Conservation (phyloP, 2,888 invertebrate species). For the Cylloceria caligata region DNA sequence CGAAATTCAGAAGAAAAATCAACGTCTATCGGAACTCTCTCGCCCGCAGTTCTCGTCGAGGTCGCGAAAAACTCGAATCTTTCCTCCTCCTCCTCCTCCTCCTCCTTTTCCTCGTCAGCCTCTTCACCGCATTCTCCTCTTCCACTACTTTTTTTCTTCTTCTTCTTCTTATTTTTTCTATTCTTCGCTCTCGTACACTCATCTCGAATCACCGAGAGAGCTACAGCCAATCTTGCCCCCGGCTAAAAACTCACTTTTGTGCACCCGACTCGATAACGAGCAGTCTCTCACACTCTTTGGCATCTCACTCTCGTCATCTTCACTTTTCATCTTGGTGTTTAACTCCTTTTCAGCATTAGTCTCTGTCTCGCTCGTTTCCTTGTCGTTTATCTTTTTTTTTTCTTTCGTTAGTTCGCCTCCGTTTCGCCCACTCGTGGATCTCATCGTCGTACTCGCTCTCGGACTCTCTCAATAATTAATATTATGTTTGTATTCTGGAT, state of each 20-base stretch:
- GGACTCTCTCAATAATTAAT: slow-evolving; percentile 50
- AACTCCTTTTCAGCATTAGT: slow-evolving; percentile 14
- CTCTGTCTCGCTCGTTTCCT: slow-evolving; percentile 2
- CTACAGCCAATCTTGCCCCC: slow-evolving; percentile 37
- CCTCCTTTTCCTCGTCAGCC: slow-evolving; percentile 7
- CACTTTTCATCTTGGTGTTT: slow-evolving; percentile 32
- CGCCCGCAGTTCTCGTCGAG: slow-evolving; percentile 36
- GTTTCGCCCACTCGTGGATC: slow-evolving; percentile 26
- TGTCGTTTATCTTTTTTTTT: slow-evolving; percentile 21
- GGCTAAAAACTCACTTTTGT: slow-evolving; percentile 44
- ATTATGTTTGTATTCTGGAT: slow-evolving; percentile 59
- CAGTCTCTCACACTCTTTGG: slow-evolving; percentile 33
- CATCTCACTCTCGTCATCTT: slow-evolving; percentile 40
- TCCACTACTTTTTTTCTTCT: slow-evolving; percentile 10
- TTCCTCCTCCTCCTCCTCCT: slow-evolving; percentile 30
- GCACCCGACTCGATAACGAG: slow-evolving; percentile 39
- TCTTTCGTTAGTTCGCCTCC: slow-evolving; percentile 19
- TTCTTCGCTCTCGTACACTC: slow-evolving; percentile 13
- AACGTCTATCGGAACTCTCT: slow-evolving; percentile 41
- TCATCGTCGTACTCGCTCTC: slow-evolving; percentile 13
- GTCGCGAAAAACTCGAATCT: slow-evolving; percentile 54
- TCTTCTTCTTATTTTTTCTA: not conserved
- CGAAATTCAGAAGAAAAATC: slow-evolving; percentile 64
- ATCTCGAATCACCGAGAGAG: slow-evolving; percentile 32
- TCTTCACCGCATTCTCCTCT: slow-evolving; percentile 25